phyloP scores from a whole-genome alignment of 2,888 invertebrate genomes.

The Drosophila macrospina region DNA sequence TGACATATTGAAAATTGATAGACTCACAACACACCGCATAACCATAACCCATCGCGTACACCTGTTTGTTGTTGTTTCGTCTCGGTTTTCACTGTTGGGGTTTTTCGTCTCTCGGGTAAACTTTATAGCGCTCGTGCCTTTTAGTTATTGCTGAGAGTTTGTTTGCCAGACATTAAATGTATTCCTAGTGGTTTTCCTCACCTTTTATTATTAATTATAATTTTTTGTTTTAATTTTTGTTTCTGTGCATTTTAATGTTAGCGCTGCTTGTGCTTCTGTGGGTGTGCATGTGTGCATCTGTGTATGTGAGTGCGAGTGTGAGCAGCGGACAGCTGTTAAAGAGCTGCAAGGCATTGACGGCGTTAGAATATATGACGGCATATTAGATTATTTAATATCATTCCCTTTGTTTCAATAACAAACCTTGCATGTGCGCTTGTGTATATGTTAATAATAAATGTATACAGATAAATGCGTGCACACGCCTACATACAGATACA shows the following conservation, averaged over 20 bases:
- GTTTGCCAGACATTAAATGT: constrained; percentile 5
- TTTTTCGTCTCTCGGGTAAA: constrained; percentile 12
- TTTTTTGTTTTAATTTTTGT: not conserved
- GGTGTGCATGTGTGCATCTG: constrained; percentile 7
- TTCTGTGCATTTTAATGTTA: not conserved
- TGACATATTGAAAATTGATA: constrained; percentile 17
- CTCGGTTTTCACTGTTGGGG: not conserved
- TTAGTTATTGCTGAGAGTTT: constrained; percentile 17
- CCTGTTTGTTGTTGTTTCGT: constrained; percentile 21
- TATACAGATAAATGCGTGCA: not conserved
- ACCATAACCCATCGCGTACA: not conserved
- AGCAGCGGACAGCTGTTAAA: constrained; percentile 32
- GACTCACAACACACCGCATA: not conserved
- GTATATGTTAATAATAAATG: no score
- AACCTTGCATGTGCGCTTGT: not conserved
- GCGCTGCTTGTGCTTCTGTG: not conserved
- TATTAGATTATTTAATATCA: not conserved
- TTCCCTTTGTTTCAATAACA: not conserved
- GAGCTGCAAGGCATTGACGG: not conserved
- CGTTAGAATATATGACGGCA: no score
- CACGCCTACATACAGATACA: not conserved
- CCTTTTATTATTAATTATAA: not conserved
- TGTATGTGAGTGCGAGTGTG: not conserved
- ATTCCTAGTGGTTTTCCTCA: constrained; percentile 1
- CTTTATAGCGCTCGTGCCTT: constrained; percentile 12